Evolutionary conservation across 2,888 invertebrate species (phyloP), one percentile per base, ranked within the genome.

Genomic region (Tryphoninae sp.): DNA sequence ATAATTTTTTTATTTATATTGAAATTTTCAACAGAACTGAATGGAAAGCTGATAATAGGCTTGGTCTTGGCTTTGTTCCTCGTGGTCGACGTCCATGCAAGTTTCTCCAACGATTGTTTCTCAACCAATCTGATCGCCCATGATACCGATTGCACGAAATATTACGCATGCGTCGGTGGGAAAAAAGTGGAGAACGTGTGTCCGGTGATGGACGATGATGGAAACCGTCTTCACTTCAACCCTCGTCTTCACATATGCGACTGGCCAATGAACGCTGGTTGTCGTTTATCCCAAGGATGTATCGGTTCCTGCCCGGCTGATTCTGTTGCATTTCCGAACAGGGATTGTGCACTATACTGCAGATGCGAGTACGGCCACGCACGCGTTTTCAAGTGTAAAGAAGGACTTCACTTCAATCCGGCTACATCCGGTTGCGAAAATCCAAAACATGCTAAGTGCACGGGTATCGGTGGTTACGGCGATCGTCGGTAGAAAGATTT

Each of bases 311-410:
- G 89, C 55, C 85, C 87, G 2, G 3, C 4, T 9, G 4, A 2
- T 80, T 9, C 71, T 85, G 9, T 67, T 88, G 22, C 79, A 85
- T 19, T 19, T 19, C 19, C 19, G 0, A 83, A 89, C 49, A 11
- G 59, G 0, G 86, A 88, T 22, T 88, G 88, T 65, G 81, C 82
- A 0, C 88, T 86, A 45, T 89, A 85, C 78, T 89, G 89, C 65
- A 76, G 84, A 16, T 89, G 89, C 45, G 79, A 81, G 16, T 69
- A 76, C 13, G 84, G 84, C 13, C 11, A 33, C 33, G 40, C 84
- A 0, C 77, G 77, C 16, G 83, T 84, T 0, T 78, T 83, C 19
- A 1, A 69, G 2, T 89, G 89, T 72, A 85, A 84, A 11, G 26
- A 65, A 0, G 65, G 40, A 62, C 77, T 86, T 67, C 84, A 86